Evolutionary conservation across 2,113 vertebrate species (phyloP).

Genomic region (Chitala chitala): DNA sequence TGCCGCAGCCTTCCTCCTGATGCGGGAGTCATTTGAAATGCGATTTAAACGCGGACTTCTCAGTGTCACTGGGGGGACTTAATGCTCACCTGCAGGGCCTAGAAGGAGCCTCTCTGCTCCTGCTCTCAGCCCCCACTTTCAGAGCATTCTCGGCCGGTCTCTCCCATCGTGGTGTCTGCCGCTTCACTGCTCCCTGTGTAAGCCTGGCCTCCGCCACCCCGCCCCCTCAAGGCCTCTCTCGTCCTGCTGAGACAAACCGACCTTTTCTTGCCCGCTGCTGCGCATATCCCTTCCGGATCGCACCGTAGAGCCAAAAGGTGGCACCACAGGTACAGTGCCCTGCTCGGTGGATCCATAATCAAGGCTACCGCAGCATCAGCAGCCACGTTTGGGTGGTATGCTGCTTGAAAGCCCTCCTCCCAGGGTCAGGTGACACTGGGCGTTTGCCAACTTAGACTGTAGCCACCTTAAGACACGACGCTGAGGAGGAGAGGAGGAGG

Average conservation of each 20-base stretch:
- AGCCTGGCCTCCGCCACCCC: slow-evolving; percentile 13
- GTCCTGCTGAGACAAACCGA: neutral
- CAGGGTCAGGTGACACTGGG: too few relatives aligned
- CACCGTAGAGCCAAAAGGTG: neutral
- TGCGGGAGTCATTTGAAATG: slow-evolving; percentile 14
- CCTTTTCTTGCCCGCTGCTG: neutral
- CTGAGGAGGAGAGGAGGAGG: too few relatives aligned
- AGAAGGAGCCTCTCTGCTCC: neutral
- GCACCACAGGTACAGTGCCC: neutral
- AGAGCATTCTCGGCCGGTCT: neutral
- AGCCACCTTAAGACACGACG: neutral
- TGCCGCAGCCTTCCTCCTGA: neutral
- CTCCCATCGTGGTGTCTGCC: neutral
- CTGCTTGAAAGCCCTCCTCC: neutral
- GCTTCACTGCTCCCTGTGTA: neutral
- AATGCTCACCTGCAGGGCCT: neutral
- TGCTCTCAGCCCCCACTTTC: neutral
- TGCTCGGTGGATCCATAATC: neutral
- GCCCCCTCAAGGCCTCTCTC: too few relatives aligned
- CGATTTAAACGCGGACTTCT: slow-evolving; percentile 14
- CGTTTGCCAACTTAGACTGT: neutral
- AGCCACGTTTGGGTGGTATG: neutral
- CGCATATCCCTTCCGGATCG: neutral
- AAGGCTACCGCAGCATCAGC: neutral
- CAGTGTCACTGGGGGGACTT: neutral